Evolutionary conservation across 1,140 invertebrate genomes (phyloP).

Genomic region (Delia radicum): DNA sequence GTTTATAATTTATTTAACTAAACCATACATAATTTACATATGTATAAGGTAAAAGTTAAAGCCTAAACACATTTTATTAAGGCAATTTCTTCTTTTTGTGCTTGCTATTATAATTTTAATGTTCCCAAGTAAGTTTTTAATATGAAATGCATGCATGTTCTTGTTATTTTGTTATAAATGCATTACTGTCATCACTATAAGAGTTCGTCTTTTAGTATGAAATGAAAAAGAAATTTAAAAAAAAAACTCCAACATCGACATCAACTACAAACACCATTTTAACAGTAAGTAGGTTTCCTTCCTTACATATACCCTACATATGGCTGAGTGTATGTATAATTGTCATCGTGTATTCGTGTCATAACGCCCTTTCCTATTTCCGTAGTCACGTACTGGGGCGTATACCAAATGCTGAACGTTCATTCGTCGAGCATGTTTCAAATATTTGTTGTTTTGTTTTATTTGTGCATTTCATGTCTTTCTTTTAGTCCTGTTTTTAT

Average conservation of each 20-base stretch:
- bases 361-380: neutral
- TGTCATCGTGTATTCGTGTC: neutral
- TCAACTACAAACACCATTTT: neutral
- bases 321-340: neutral
- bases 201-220: too few relatives aligned
- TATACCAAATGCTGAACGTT: neutral
- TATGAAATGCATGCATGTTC: neutral
- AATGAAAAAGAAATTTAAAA: neutral
- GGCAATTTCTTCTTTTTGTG: neutral
- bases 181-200: slow-evolving; percentile 21
- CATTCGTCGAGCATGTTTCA: neutral
- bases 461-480: neutral
- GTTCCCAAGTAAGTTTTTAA: neutral
- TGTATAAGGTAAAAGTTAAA: neutral
- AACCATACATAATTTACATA: too few relatives aligned
- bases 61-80: neutral
- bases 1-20: too few relatives aligned
- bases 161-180: neutral
- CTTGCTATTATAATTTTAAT: neutral
- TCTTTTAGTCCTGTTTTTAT: neutral
- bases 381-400: slow-evolving; percentile 8
- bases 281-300: neutral
- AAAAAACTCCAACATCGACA: neutral
- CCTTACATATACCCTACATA: neutral
- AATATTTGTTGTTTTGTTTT: neutral